phyloP scores from a whole-genome alignment of 2,797 vertebrate genomes.

The Neosalanx taihuensis region DNA sequence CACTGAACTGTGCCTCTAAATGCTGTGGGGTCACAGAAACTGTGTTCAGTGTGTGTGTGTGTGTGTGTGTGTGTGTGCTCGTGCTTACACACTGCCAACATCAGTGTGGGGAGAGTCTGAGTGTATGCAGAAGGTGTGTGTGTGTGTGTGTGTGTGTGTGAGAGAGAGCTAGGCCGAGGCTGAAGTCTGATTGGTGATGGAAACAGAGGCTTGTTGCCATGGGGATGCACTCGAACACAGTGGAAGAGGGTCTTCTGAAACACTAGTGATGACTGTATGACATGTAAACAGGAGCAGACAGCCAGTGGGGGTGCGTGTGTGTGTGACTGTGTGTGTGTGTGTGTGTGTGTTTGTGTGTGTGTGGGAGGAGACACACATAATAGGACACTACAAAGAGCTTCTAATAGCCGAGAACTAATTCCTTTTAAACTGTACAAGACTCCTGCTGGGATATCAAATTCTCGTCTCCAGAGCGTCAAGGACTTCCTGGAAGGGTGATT shows the following conservation, averaged over 20 bases:
- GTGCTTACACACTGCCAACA: background rate
- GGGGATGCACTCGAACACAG: conserved; percentile 48
- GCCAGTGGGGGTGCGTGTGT: background rate
- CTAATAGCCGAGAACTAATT: background rate
- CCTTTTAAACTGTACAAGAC: too few relatives aligned
- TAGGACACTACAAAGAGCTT: background rate
- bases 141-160: conserved; percentile 13
- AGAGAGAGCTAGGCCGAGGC: conserved; percentile 42
- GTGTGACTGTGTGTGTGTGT: background rate
- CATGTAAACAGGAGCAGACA: background rate
- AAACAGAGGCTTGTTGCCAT: conserved; percentile 59
- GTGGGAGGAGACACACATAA: background rate
- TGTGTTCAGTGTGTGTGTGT: conserved; percentile 15
- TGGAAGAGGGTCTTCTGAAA: conserved; percentile 24
- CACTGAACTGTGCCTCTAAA: conserved; percentile 43
- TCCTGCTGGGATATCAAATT: too few relatives aligned
- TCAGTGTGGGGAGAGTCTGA: conserved; percentile 37
- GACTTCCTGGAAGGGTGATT: conserved; percentile 50
- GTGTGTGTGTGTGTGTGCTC: background rate
- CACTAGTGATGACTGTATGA: background rate
- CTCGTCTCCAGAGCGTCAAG: background rate
- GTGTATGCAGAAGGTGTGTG: background rate
- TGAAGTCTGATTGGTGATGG: conserved; percentile 49
- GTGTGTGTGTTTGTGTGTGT: background rate
- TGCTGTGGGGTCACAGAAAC: conserved; percentile 11